Evolutionary conservation across 2,888 invertebrate genomes (phyloP).

Genomic region (Zygogramma bicolorata): DNA sequence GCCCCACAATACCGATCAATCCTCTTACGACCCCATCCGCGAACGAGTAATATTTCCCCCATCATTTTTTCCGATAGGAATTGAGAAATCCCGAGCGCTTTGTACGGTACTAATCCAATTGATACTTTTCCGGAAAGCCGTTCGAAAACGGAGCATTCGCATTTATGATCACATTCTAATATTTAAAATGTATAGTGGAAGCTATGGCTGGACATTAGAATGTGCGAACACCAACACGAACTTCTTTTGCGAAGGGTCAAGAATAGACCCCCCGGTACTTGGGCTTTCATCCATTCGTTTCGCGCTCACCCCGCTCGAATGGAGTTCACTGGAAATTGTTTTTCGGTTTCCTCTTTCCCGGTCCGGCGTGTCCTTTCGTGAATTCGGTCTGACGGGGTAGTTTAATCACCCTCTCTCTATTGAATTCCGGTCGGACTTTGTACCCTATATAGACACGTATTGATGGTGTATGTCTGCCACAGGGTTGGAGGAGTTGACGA

Average conservation of each 20-base stretch:
- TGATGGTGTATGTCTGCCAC: not conserved
- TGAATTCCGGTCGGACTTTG: not conserved
- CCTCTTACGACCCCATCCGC: not conserved
- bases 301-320: not conserved
- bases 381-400: not conserved
- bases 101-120: not conserved
- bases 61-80: not conserved
- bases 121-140: not conserved
- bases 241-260: too few relatives aligned
- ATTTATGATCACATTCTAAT: too few relatives aligned
- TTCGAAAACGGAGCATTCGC: too few relatives aligned
- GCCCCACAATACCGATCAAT: not conserved
- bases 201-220: too few relatives aligned
- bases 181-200: too few relatives aligned
- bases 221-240: too few relatives aligned
- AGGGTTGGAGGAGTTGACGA: not conserved
- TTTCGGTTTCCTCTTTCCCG: not conserved
- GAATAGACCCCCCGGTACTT: too few relatives aligned
- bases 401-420: not conserved
- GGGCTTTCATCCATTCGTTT: not conserved
- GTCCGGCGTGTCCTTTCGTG: not conserved
- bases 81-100: not conserved
- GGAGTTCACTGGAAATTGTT: slow-evolving; percentile 1
- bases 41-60: not conserved
- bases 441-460: not conserved